Evolutionary conservation across 2,888 invertebrate genomes (phyloP).

Genomic region (Melitaea athalia): DNA sequence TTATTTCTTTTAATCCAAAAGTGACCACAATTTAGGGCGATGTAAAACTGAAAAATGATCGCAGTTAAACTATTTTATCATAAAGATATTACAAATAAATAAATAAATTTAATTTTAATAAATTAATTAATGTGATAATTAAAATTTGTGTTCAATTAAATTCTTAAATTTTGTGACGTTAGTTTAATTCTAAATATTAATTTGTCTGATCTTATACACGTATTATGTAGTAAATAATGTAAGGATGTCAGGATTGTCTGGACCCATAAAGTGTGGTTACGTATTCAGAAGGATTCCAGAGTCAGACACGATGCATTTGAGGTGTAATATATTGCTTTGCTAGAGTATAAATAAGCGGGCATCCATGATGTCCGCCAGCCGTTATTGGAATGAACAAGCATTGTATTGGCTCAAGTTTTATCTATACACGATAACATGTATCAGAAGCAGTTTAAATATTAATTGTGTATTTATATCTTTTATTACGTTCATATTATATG

Average conservation of each 20-base stretch:
- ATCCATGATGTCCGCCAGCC: slow-evolving; percentile 11
- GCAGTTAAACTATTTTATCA: too few relatives aligned
- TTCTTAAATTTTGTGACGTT: too few relatives aligned
- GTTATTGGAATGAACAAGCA: slow-evolving; percentile 3
- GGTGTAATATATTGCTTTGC: slow-evolving; percentile 27
- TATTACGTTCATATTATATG: too few relatives aligned
- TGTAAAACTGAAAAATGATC: too few relatives aligned
- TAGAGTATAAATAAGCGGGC: slow-evolving; percentile 11
- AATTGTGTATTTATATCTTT: too few relatives aligned
- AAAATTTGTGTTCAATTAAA: too few relatives aligned
- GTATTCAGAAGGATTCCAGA: slow-evolving; percentile 27
- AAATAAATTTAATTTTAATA: too few relatives aligned
- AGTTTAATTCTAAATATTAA: neutral
- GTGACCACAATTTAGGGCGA: too few relatives aligned
- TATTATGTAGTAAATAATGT: neutral
- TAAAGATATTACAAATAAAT: too few relatives aligned
- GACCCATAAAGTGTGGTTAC: slow-evolving; percentile 30
- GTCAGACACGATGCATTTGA: slow-evolving; percentile 27
- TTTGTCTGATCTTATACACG: neutral
- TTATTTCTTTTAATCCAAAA: too few relatives aligned
- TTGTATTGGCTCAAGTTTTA: neutral
- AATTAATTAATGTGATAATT: too few relatives aligned
- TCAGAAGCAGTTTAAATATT: neutral
- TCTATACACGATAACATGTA: too few relatives aligned
- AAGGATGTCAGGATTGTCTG: slow-evolving; percentile 16